phyloP scores from a whole-genome alignment of 1,140 invertebrate species.

The Bombus difficillimus region DNA sequence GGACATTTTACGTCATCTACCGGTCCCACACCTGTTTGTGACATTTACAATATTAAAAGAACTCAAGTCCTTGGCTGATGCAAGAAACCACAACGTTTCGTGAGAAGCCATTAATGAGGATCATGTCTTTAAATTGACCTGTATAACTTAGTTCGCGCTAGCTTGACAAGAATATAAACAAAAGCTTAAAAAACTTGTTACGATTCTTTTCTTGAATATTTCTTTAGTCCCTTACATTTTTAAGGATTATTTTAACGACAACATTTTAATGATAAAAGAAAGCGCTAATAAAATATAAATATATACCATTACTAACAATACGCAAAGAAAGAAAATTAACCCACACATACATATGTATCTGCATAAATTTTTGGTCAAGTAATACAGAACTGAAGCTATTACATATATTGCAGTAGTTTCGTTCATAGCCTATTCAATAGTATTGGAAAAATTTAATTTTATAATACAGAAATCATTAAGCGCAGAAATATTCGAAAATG shows the following conservation, averaged over 20 bases:
- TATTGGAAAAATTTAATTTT: neutral
- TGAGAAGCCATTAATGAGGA: conserved; percentile 61
- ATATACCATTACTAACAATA: neutral
- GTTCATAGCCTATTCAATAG: too few species aligned
- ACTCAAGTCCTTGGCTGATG: conserved; percentile 79
- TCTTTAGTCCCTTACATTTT: neutral
- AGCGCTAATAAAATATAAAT: neutral
- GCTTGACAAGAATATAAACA: neutral
- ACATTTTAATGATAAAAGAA: neutral
- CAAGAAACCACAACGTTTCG: conserved; percentile 79
- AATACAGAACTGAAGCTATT: neutral
- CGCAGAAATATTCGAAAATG: neutral
- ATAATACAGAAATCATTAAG: neutral
- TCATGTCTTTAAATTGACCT: conserved; percentile 46
- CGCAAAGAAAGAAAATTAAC: neutral
- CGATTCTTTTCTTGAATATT: too few species aligned
- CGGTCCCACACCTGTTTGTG: conserved; percentile 76
- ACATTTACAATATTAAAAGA: conserved; percentile 71
- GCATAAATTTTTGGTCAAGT: neutral
- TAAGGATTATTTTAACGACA: neutral
- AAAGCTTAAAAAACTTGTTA: neutral
- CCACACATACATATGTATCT: neutral
- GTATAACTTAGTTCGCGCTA: conserved; percentile 16
- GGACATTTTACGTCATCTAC: conserved; percentile 81
- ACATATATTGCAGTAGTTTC: neutral